phyloP scores from a whole-genome alignment of 2,888 invertebrate genomes.

The Dermolepida albohirtum region DNA sequence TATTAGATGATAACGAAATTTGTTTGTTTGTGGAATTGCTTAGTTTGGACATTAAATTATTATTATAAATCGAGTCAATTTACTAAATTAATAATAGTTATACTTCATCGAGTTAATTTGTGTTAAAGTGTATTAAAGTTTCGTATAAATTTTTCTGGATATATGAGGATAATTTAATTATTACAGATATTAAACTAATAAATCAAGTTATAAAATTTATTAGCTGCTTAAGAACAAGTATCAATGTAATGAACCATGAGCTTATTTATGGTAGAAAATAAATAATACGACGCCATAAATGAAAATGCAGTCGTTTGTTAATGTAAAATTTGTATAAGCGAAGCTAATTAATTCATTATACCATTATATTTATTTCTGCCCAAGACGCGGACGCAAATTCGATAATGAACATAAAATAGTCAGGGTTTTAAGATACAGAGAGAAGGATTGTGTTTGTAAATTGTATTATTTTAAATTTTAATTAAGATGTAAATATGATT shows the following conservation, averaged over 20 bases:
- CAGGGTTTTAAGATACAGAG: too few species aligned
- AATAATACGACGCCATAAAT: slow-evolving; percentile 1
- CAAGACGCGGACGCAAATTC: too few species aligned
- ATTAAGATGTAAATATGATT: too few species aligned
- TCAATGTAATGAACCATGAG: slow-evolving; percentile 25
- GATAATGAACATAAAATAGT: too few species aligned
- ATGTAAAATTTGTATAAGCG: too few species aligned
- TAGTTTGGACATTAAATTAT: not conserved
- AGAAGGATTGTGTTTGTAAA: too few species aligned
- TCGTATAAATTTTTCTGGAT: slow-evolving; percentile 19
- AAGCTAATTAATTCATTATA: too few species aligned
- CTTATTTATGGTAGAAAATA: slow-evolving; percentile 26
- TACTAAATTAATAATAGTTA: slow-evolving; percentile 9
- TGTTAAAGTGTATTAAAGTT: slow-evolving; percentile 5
- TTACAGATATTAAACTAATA: slow-evolving; percentile 29
- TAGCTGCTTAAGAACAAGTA: slow-evolving; percentile 19
- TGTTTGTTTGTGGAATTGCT: too few species aligned
- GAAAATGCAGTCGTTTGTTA: too few species aligned
- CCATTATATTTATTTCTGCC: too few species aligned
- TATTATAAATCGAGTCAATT: slow-evolving; percentile 2
- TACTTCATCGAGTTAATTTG: slow-evolving; percentile 22
- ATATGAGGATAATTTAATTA: slow-evolving; percentile 16
- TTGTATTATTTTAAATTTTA: too few species aligned
- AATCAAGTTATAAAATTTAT: slow-evolving; percentile 28
- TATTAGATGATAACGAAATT: too few species aligned